Conservation (phyloP, 2,797 vertebrate species). For the Champsocephalus gunnari region DNA sequence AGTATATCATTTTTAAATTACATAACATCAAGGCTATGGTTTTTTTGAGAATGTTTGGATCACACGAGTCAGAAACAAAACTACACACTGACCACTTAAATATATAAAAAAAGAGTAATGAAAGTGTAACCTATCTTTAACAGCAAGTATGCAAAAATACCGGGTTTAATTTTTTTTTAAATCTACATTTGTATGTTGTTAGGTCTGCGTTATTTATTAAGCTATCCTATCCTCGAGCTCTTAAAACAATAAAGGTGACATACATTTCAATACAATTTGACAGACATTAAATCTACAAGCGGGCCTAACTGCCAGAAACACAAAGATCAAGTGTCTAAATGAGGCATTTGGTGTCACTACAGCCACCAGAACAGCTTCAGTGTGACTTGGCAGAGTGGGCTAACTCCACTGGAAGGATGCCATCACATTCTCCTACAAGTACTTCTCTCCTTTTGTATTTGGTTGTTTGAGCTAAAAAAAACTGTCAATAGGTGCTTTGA, state of each 20-base stretch:
- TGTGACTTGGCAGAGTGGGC: constrained; percentile 75
- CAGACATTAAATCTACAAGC: constrained; percentile 51
- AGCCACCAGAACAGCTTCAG: constrained; percentile 75
- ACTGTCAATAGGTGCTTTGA: constrained; percentile 64
- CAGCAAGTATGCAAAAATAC: too few relatives aligned
- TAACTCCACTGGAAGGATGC: constrained; percentile 71
- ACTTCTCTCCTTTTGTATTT: constrained; percentile 68
- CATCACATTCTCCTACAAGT: constrained; percentile 71
- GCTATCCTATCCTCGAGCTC: background rate
- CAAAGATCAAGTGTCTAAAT: constrained; percentile 80
- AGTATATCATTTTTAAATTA: too few relatives aligned
- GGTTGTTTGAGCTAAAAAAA: constrained; percentile 55
- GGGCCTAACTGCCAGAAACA: constrained; percentile 62
- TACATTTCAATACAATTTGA: constrained; percentile 55
- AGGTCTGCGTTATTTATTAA: too few relatives aligned
- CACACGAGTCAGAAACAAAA: too few relatives aligned
- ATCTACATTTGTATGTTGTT: too few relatives aligned
- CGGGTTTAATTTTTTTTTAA: too few relatives aligned
- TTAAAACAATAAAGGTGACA: constrained; percentile 44
- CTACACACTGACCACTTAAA: too few relatives aligned
- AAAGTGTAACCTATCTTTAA: too few relatives aligned
- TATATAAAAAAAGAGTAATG: too few relatives aligned
- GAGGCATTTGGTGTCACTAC: constrained; percentile 74
- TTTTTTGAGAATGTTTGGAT: too few relatives aligned
- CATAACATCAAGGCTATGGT: too few relatives aligned